Conservation (phyloP, 2,113 vertebrate species). For the Telmatochromis sp. region DNA sequence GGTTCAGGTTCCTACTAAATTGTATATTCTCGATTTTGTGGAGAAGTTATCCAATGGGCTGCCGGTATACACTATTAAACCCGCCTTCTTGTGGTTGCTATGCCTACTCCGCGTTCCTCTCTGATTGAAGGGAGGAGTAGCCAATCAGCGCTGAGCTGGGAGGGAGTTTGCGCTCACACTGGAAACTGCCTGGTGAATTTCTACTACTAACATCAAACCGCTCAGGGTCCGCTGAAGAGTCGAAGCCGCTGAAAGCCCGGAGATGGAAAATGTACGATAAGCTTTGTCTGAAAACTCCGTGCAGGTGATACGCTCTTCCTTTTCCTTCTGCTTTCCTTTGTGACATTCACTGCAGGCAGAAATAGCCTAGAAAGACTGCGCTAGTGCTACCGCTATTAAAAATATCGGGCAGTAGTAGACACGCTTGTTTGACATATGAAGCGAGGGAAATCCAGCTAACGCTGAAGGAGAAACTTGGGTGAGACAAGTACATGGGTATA, state of each 20-base stretch:
- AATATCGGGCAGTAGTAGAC: background rate
- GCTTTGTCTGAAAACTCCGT: background rate
- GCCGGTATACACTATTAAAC: background rate
- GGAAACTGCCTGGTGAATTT: conserved; percentile 50
- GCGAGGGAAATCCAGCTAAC: background rate
- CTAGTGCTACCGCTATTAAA: background rate
- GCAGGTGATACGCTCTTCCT: conserved; percentile 45
- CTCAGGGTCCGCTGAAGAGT: background rate
- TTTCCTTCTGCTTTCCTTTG: background rate
- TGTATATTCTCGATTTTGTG: background rate
- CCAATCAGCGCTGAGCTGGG: conserved; percentile 55
- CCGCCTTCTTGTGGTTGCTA: conserved; percentile 63
- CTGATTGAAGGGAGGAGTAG: background rate
- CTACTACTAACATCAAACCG: conserved; percentile 53
- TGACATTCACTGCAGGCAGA: background rate
- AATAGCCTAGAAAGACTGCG: background rate
- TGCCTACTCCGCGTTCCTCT: conserved; percentile 47
- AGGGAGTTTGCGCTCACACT: conserved; percentile 9
- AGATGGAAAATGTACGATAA: conserved; percentile 46
- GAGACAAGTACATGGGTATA: background rate
- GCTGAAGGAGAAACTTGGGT: background rate
- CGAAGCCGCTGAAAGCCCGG: background rate
- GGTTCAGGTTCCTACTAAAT: background rate
- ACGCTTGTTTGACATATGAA: conserved; percentile 44
- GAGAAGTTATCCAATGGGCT: conserved; percentile 27